phyloP scores from a whole-genome alignment of 2,113 vertebrate species.

The Perognathus longimembris region DNA sequence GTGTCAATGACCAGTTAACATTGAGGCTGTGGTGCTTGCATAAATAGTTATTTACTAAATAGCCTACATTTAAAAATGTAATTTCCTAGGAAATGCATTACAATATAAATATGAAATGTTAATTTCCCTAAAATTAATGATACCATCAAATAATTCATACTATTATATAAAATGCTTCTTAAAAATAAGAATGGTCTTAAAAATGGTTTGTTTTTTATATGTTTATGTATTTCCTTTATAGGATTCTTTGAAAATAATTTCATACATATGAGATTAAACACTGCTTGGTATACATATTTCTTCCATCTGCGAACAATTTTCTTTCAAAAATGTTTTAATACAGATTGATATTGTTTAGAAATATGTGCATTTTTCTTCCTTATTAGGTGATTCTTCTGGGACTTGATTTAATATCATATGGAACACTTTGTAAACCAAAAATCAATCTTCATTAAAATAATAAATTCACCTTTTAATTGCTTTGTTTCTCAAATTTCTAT shows the following conservation, averaged over 20 bases:
- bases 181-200: background rate
- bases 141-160: background rate
- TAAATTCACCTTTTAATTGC: background rate
- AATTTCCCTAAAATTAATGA: slow-evolving; percentile 9
- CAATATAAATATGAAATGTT: background rate
- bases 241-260: background rate
- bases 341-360: background rate
- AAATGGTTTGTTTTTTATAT: background rate
- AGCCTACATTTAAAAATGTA: slow-evolving; percentile 1
- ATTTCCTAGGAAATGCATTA: background rate
- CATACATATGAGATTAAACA: background rate
- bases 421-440: slow-evolving; percentile 30
- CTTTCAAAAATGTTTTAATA: background rate
- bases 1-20: slow-evolving; percentile 75
- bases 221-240: slow-evolving; percentile 5
- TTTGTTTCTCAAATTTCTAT: slow-evolving; percentile 4
- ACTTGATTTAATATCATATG: background rate
- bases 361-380: background rate
- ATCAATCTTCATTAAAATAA: slow-evolving; percentile 31
- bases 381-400: background rate
- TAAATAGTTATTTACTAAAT: background rate
- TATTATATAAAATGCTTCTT: background rate
- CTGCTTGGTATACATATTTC: background rate
- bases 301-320: background rate
- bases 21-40: background rate